Evolutionary conservation across 2,888 invertebrate species (phyloP), one percentile per base, ranked within the genome.

Genomic region (Lepidochrysops patricia): DNA sequence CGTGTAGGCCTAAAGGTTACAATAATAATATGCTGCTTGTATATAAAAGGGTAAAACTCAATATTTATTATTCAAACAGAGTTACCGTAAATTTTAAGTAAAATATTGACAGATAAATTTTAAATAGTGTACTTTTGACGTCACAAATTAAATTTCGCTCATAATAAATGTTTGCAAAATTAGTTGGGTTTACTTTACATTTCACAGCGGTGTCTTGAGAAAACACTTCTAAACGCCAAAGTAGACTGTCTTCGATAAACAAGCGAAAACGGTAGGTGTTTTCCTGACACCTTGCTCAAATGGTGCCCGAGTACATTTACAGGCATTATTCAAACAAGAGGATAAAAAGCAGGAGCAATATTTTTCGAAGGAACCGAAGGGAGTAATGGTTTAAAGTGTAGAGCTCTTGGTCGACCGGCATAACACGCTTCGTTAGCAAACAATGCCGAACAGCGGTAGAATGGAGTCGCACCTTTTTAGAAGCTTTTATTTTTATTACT

Each of bases 281-380:
- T 82, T 79, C 79, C 75, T 77, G 84, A 80, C 84, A 88, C 87
- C 88, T 87, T 82, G 76, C 79, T 82, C 78, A 81, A 84, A 84
- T 81, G 81, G 82, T 80, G 75, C 76, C 77, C 74, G 74, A 84
- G 86, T 84, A 84, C 85, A 78, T 82, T 86, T 84, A 84, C 84
- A 81, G 79, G 80, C 83, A 87, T 88, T 86, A 88, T 88, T 88
- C 88, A 87, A 89, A 88, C 87, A 86, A 86, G 84, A 81, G 80
- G 84, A 85, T 88, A 87, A 88, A 88, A 88, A 88, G 85, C 84
- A 80, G 73, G 76, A 84, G 83, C 84, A 86, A 89, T 88, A 89
- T 89, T 89, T 89, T 87, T 80, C 75, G 77, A 84, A 84, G 84
- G 80, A 84, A 75, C 81, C 74, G 84, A 81, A 80, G 80, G 79